Evolutionary conservation across 2,888 invertebrate genomes (phyloP).

Genomic region (Bellardia bayeri): DNA sequence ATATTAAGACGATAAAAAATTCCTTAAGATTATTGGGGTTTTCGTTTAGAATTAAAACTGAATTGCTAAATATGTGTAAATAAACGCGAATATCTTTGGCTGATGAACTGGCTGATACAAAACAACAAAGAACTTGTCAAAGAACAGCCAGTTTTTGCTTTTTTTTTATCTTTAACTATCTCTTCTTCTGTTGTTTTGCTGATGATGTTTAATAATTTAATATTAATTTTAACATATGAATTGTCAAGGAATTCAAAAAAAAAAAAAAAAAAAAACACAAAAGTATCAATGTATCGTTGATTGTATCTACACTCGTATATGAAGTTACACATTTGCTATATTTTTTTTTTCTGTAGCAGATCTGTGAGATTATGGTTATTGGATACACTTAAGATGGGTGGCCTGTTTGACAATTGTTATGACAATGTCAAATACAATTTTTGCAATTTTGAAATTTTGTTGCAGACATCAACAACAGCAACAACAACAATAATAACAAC

Average conservation of each 20-base stretch:
- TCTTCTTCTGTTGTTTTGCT: constrained; percentile 1
- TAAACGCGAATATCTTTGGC: constrained; percentile 69
- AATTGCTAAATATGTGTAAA: constrained; percentile 73
- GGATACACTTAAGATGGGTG: constrained; percentile 73
- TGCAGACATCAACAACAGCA: constrained; percentile 46
- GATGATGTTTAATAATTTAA: constrained; percentile 60
- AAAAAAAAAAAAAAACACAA: not conserved
- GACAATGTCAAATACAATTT: constrained; percentile 71
- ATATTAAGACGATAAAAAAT: constrained; percentile 66
- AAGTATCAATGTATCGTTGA: constrained; percentile 30
- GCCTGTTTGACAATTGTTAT: constrained; percentile 71
- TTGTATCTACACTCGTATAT: constrained; percentile 8
- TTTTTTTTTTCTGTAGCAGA: constrained; percentile 61
- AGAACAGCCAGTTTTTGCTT: constrained; percentile 60
- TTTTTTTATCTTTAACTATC: constrained; percentile 52
- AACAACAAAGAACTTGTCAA: constrained; percentile 67
- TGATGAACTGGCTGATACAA: constrained; percentile 50
- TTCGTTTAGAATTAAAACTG: constrained; percentile 74
- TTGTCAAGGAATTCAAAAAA: constrained; percentile 58
- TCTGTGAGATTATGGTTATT: constrained; percentile 70
- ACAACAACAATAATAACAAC: not conserved
- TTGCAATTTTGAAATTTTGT: constrained; percentile 61
- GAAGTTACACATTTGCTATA: constrained; percentile 8
- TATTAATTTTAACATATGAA: constrained; percentile 61
- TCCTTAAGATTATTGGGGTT: constrained; percentile 72